These are phyloP conservation scores for Cerastis leucographa DNA, from an alignment of 2,888 invertebrate species.

Conservation along the genomic window DNA sequence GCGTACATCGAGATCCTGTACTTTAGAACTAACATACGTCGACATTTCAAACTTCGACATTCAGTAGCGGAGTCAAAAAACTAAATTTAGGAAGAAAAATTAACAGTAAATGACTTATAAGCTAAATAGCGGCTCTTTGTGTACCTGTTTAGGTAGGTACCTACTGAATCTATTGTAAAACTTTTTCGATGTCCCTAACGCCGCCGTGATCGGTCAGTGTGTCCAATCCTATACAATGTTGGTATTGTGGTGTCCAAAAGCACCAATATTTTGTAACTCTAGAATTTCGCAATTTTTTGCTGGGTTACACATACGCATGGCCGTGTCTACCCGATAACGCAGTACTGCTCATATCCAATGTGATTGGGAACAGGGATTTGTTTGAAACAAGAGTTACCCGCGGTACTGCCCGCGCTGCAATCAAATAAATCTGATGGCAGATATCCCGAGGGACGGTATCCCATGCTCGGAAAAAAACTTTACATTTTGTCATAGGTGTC, in stretches of 20 bases:
- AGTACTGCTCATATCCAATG: constrained; percentile 24
- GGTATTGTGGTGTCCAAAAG: neutral
- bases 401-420: constrained; percentile 34
- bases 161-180: neutral
- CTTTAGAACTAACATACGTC: too few relatives aligned
- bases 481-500: neutral
- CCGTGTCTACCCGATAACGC: constrained; percentile 25
- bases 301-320: neutral
- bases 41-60: too few relatives aligned
- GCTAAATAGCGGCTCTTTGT: too few relatives aligned
- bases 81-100: too few relatives aligned
- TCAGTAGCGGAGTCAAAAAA: too few relatives aligned
- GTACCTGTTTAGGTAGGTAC: too few relatives aligned
- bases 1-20: too few relatives aligned
- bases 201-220: neutral
- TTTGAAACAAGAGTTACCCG: constrained; percentile 13
- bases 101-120: too few relatives aligned
- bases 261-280: neutral
- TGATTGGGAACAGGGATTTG: constrained; percentile 24
- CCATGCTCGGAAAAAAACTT: neutral
- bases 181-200: neutral
- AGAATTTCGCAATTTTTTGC: neutral
- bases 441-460: constrained; percentile 36
- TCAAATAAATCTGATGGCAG: constrained; percentile 53
- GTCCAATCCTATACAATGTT: neutral